Evolutionary conservation across 1,140 invertebrate genomes (phyloP), one percentile per base, ranked within the genome.

Genomic region (Matsumurasca onukii): DNA sequence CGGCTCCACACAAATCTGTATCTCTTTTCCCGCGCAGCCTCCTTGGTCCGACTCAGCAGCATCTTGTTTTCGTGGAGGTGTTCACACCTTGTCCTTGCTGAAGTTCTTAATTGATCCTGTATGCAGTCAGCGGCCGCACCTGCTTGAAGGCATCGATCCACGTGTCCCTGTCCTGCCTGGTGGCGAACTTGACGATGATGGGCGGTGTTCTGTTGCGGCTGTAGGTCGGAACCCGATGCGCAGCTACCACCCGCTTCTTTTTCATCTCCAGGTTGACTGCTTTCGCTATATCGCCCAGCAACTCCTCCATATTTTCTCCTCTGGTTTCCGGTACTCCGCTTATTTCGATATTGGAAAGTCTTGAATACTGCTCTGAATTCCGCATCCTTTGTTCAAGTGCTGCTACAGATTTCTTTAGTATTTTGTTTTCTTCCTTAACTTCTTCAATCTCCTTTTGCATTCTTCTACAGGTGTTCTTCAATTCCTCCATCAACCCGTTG

Each of bases 1-100:
- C n/a, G 9, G 39, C n/a, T 45, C 39, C 39, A 45, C n/a, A 45
- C 39, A 45, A 45, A 45, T 45, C n/a, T 45, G 39, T 45, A 45
- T 9, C 39, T n/a, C n/a, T 45, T 45, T 12, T n/a, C n/a, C 9
- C n/a, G n/a, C 9, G 39, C 39, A 12, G n/a, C 39, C n/a, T 45
- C 39, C n/a, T 45, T 45, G 39, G 39, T 45, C n/a, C 39, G 9
- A 12, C 9, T n/a, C n/a, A 45, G n/a, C 39, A 45, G 39, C n/a
- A 12, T 9, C 39, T 45, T 45, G n/a, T 45, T 45, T 45, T n/a
- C 9, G 9, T 45, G n/a, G n/a, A n/a, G n/a, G n/a, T 45, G n/a
- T 45, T 12, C 9, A 45, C n/a, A 45, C 39, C 39, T 45, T 45
- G n/a, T 9, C 39, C 9, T n/a, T 45, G n/a, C n/a, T n/a, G n/a